Base-by-base conservation (phyloP, 2,797 vertebrate genomes). In the Coreius guichenoti region DNA sequence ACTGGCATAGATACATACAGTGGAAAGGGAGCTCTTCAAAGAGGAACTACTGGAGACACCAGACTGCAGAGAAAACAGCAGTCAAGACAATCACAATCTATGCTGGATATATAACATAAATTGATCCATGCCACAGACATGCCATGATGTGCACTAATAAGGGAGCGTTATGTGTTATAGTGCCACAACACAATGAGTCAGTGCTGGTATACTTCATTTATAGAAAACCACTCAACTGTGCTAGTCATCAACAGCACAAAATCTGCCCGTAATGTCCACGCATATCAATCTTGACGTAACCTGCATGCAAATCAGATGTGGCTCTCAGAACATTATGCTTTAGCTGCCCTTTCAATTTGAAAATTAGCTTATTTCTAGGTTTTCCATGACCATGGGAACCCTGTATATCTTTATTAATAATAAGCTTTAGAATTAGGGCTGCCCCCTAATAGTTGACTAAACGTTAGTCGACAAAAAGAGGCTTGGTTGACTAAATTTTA, bases 21-120 rank as follows among this genome's bases (percentile, higher is more conserved):
- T 95, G 85, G 95, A 96, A 87, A 93, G 93, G 86, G 95, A 95
- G 77, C 85, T 93, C 93, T 93, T 95, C 88, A 95, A 93, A 72
- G 91, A 86, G 36, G 95, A 95, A 89, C 91, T 93, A 89, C 90
- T 89, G 90, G 92, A 92, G 73, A 93, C 86, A 39, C 95, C 94
- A 83, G 93, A 93, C 95, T 96, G 90, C 91, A 90, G 91, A 92
- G 79, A 92, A 81, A 93, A 91, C 84, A 91, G 87, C 72, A 90
- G 86, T 89, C 83, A 88, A 26, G 68, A 85, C 81, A 83, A 72
- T 65, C 73, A 89, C 1, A 21, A 61, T 76, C 16, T 23, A 58
- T 36, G 21, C 9, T 74, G 26, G 67, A 73, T 80, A 47, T 75
- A 80, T 4, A 77, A 49, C 33, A 21, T 8, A 3, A 58, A 84